Evolutionary conservation across 2,113 vertebrate species (phyloP).

Genomic region (Cyanocitta stelleri): DNA sequence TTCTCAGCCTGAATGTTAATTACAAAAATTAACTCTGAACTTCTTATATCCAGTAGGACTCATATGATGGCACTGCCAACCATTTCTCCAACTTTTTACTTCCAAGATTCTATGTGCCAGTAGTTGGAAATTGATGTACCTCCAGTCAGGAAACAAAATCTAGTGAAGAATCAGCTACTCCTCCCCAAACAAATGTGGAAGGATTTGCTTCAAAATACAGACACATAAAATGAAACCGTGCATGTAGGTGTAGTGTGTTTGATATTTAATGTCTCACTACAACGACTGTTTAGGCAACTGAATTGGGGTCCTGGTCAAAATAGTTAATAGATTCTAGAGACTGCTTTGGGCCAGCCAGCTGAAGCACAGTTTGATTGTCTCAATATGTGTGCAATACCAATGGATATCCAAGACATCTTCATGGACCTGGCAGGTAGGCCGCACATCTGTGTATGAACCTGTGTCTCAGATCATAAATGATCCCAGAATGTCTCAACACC

Average conservation of each 20-base stretch:
- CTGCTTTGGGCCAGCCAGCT: not conserved
- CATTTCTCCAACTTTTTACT: not conserved
- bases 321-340: not conserved
- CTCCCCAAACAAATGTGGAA: not conserved
- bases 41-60: not conserved
- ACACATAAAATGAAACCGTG: not conserved
- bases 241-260: not conserved
- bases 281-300: not conserved
- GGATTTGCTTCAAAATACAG: not conserved
- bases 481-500: not conserved
- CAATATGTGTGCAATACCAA: not conserved
- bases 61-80: not conserved
- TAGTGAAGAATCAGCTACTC: not conserved
- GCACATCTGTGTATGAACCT: not conserved
- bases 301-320: not conserved
- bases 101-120: not conserved
- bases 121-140: not conserved
- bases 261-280: not conserved
- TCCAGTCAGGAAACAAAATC: not conserved
- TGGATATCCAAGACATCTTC: not conserved
- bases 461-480: not conserved
- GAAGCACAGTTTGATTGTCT: not conserved
- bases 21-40: not conserved
- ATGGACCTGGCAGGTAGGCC: not conserved
- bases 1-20: not conserved